Evolutionary conservation across 2,888 invertebrate species (phyloP), one percentile per base, ranked within the genome.

Genomic region (Pyrrhosoma nymphula): DNA sequence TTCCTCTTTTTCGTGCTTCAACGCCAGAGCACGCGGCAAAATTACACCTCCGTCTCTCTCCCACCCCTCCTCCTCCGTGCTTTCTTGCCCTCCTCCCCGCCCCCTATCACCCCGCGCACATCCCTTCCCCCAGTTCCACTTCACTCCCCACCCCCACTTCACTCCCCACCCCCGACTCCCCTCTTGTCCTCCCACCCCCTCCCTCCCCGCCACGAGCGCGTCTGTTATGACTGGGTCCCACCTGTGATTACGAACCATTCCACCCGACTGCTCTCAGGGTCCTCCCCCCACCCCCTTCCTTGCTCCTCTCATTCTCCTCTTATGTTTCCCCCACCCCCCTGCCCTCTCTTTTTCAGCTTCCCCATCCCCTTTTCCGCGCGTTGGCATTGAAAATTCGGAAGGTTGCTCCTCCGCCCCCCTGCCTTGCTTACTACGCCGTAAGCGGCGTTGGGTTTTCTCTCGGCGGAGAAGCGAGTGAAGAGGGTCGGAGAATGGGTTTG

Each of bases 371-470:
- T 6, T 35, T 20, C 60, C 30, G 12, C 93, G 47, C 69, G 23
- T 69, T 93, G 93, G 93, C 93, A 93, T 93, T 93, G 93, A 93
- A 93, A 89, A 93, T 93, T 93, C 69, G 93, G 91, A 35, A 63
- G 93, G 12, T 93, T 55, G 88, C 39, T n/a, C 35, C 35, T 56
- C 20, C 60, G 63, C 23, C 10, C 26, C n/a, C 55, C 47, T n/a
- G 39, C 60, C 23, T 82, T 82, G 35, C 30, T 69, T 82, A 35
- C 35, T 82, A 18, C 82, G 82, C 35, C 30, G 35, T 35, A 82
- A 35, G 75, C n/a, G 35, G 63, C 63, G 63, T 91, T 69, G 39
- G 30, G 39, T 26, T n/a, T 90, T 90, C 56, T 35, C 18, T 30
- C 35, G 26, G 0, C 14, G 89, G 56, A 56, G 88, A 0, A n/a